phyloP scores from a whole-genome alignment of 2,113 vertebrate genomes.

The Prochilodus magdalenae region DNA sequence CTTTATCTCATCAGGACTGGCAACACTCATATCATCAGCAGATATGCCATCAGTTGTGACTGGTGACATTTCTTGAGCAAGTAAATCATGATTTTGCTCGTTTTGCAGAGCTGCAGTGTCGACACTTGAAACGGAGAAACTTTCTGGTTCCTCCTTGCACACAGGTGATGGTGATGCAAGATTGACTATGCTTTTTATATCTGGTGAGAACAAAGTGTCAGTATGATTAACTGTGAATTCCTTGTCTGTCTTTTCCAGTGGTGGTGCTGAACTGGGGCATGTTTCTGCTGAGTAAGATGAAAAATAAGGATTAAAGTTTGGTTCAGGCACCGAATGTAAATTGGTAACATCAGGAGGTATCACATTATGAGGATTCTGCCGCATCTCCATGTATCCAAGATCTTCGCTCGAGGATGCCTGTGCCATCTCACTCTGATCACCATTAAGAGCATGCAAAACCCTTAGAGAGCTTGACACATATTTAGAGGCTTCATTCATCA shows the following conservation, averaged over 20 bases:
- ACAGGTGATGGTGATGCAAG: conserved; percentile 22
- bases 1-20: conserved; percentile 70
- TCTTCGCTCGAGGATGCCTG: conserved; percentile 65
- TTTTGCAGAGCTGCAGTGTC: conserved; percentile 14
- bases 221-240: conserved; percentile 29
- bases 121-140: conserved; percentile 32
- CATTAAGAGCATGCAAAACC: conserved; percentile 77
- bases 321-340: conserved; percentile 33
- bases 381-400: conserved; percentile 51
- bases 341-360: conserved; percentile 43
- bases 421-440: conserved; percentile 73
- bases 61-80: conserved; percentile 43
- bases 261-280: conserved; percentile 25
- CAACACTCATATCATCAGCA: conserved; percentile 36
- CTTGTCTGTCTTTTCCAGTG: conserved; percentile 44
- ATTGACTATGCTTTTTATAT: conserved; percentile 41
- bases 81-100: conserved; percentile 40
- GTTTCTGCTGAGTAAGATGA: conserved; percentile 35
- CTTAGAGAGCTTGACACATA: conserved; percentile 80
- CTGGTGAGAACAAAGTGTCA: conserved; percentile 32
- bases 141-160: conserved; percentile 49
- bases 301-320: conserved; percentile 41
- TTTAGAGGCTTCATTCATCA: conserved; percentile 75
- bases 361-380: conserved; percentile 62
- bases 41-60: conserved; percentile 34